Evolutionary conservation across 2,888 invertebrate genomes (phyloP).

Genomic region (Gerris lacustris): DNA sequence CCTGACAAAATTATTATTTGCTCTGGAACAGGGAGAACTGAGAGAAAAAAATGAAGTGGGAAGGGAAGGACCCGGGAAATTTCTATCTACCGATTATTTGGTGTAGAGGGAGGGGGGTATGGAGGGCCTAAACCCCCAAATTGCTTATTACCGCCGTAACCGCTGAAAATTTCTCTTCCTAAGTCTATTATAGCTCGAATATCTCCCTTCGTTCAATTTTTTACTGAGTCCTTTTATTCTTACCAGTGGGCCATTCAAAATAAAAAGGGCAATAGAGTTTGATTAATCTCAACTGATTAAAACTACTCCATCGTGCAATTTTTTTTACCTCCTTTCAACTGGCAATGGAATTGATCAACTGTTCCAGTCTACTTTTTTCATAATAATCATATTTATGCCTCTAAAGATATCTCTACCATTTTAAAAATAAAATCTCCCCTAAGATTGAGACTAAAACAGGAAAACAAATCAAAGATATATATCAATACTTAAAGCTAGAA

Average conservation of each 20-base stretch:
- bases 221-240: background rate
- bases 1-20: slow-evolving; percentile 5
- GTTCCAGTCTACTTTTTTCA: too few species aligned
- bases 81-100: slow-evolving; percentile 1
- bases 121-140: background rate
- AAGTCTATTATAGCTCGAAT: background rate
- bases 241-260: too few species aligned
- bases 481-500: too few species aligned
- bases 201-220: background rate
- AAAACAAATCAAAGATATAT: too few species aligned
- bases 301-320: background rate
- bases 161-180: background rate
- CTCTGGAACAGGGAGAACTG: background rate
- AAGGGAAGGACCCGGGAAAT: background rate
- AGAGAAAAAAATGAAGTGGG: background rate
- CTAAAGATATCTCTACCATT: too few species aligned
- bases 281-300: background rate
- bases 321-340: too few species aligned
- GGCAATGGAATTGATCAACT: too few species aligned
- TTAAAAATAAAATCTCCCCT: too few species aligned
- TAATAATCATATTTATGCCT: too few species aligned
- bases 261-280: too few species aligned
- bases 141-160: background rate
- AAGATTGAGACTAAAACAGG: too few species aligned
- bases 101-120: background rate